phyloP scores from a whole-genome alignment of 2,113 vertebrate species.

The Sinocyclocheilus grahami region DNA sequence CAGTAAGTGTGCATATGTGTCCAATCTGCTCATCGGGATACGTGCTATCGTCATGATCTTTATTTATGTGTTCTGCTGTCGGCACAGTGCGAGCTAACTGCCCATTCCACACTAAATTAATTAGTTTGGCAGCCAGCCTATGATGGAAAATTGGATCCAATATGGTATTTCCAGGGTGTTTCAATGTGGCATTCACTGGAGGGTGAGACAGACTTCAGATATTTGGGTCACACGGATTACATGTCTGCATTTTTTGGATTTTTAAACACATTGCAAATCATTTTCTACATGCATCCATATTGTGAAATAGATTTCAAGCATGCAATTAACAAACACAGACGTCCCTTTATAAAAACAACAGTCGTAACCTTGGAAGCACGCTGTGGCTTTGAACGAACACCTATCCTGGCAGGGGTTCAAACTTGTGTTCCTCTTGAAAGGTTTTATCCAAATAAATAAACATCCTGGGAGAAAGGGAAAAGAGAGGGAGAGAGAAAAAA shows the following conservation, averaged over 20 bases:
- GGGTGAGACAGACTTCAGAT: conserved; percentile 52
- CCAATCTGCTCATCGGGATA: conserved; percentile 63
- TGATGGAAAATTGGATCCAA: conserved; percentile 66
- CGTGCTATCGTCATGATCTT: conserved; percentile 60
- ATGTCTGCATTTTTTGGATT: neutral
- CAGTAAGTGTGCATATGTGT: conserved; percentile 65
- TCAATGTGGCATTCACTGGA: conserved; percentile 59
- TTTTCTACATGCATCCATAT: too few relatives aligned
- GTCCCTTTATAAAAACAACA: neutral
- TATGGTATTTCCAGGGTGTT: conserved; percentile 62
- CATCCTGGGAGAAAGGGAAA: neutral
- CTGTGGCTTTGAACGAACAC: neutral
- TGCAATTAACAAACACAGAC: too few relatives aligned
- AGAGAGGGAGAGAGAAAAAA: neutral
- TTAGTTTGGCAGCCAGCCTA: conserved; percentile 66
- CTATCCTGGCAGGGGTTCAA: conserved; percentile 42
- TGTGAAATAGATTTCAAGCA: too few relatives aligned
- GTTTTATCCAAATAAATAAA: conserved; percentile 49
- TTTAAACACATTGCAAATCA: neutral
- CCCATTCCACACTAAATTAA: conserved; percentile 67
- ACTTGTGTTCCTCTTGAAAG: conserved; percentile 34
- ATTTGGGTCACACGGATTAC: conserved; percentile 56
- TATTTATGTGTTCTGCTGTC: conserved; percentile 67
- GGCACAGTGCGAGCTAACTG: conserved; percentile 64
- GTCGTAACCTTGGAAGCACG: neutral